Evolutionary conservation across 2,797 vertebrate genomes (phyloP).

Genomic region (Miichthys miiuy): DNA sequence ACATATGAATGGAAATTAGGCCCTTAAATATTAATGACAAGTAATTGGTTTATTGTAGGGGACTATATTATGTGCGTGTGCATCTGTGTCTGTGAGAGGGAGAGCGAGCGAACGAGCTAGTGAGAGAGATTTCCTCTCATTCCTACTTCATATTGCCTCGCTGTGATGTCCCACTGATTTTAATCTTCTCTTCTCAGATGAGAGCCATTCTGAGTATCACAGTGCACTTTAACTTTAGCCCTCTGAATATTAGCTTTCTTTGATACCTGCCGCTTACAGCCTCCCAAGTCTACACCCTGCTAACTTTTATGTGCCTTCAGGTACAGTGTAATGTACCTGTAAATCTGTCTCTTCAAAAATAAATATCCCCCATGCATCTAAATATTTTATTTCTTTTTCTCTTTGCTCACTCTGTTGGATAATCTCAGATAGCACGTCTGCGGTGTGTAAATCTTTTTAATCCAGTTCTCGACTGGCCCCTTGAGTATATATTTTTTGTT

Average conservation of each 20-base stretch:
- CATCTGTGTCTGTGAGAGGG: constrained; percentile 73
- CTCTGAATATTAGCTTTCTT: constrained; percentile 82
- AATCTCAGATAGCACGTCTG: constrained; percentile 18
- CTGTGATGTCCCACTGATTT: constrained; percentile 89
- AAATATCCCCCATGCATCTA: constrained; percentile 64
- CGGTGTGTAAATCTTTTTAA: constrained; percentile 22
- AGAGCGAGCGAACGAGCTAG: constrained; percentile 38
- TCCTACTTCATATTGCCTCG: constrained; percentile 81
- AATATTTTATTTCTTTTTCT: constrained; percentile 52
- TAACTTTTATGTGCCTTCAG: constrained; percentile 77
- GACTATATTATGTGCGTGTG: constrained; percentile 72
- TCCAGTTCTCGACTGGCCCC: constrained; percentile 22
- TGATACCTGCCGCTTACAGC: constrained; percentile 80
- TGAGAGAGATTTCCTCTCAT: constrained; percentile 69
- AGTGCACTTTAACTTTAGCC: constrained; percentile 83
- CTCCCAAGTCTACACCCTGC: constrained; percentile 75
- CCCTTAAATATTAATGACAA: constrained; percentile 88
- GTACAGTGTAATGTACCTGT: constrained; percentile 67
- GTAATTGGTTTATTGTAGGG: constrained; percentile 88
- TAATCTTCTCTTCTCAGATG: constrained; percentile 88
- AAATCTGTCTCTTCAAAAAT: constrained; percentile 73
- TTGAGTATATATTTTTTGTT: not conserved
- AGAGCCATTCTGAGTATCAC: constrained; percentile 84
- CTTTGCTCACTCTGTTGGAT: not conserved
- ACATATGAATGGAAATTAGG: constrained; percentile 84